A percentile compares a stretch with the other conserved stretches of the same genome.
phyloP scores from a whole-genome alignment of 2,797 vertebrate genomes.

The Aeoliscus strigatus region DNA sequence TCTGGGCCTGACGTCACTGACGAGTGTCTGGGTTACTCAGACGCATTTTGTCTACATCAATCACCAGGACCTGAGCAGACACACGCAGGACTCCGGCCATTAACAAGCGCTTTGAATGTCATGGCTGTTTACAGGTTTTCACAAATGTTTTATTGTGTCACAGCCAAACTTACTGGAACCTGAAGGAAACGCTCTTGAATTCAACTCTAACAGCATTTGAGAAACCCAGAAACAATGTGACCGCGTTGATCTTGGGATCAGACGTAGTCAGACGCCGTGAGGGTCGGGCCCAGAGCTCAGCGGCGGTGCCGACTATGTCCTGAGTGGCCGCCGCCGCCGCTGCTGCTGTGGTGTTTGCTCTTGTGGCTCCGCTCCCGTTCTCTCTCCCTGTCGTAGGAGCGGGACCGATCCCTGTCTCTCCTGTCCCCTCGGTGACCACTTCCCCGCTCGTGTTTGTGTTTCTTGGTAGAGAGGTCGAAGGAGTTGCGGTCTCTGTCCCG shows the following conservation, averaged over 20 bases:
- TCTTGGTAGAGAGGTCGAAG: conserved; percentile 85
- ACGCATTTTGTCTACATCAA: conserved; percentile 3
- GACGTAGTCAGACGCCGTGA: too few species aligned
- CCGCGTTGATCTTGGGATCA: too few species aligned
- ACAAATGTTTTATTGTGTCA: not conserved
- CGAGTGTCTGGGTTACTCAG: conserved; percentile 18
- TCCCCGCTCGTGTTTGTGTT: conserved; percentile 91
- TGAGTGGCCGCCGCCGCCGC: conserved; percentile 80
- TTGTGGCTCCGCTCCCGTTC: conserved; percentile 85
- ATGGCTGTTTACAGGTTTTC: conserved; percentile 1
- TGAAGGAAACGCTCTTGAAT: conserved; percentile 5
- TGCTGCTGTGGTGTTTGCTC: conserved; percentile 86
- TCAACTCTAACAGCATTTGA: conserved; percentile 7
- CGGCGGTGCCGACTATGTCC: conserved; percentile 89
- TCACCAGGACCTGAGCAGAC: conserved; percentile 5
- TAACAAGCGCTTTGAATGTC: not conserved
- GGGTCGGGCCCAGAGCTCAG: conserved; percentile 64
- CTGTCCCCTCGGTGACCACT: conserved; percentile 84
- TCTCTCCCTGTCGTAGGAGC: conserved; percentile 85
- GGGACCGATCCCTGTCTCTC: conserved; percentile 86
- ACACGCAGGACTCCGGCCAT: conserved; percentile 4
- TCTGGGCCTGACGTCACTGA: conserved; percentile 30
- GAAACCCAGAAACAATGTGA: conserved; percentile 27
- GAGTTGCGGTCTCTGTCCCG: conserved; percentile 80
- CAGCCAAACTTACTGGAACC: not conserved